A percentile compares a stretch with the other conserved stretches of the same genome.
phyloP scores from a whole-genome alignment of 1,140 invertebrate genomes.

The Mamestra configurata region DNA sequence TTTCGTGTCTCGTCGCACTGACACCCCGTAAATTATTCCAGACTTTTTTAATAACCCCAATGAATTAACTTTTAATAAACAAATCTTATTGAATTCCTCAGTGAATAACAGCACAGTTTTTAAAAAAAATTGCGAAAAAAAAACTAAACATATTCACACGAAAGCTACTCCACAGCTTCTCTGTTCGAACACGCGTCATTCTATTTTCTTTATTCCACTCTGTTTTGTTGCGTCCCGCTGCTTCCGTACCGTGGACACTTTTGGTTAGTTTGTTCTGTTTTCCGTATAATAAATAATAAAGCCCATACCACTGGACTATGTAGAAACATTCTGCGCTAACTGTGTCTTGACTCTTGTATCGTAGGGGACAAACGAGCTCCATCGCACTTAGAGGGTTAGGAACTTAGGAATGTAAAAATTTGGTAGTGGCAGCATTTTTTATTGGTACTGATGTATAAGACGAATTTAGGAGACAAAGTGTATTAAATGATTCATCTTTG shows the following conservation, averaged over 20 bases:
- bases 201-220: conserved; percentile 81
- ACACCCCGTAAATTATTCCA: neutral
- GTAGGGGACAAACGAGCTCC: conserved; percentile 26
- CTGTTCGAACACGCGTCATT: conserved; percentile 71
- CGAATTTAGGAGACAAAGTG: neutral
- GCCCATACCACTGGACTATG: conserved; percentile 54
- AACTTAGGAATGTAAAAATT: conserved; percentile 44
- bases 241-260: conserved; percentile 83
- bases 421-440: neutral
- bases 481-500: no score
- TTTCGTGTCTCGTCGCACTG: neutral
- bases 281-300: conserved; percentile 86
- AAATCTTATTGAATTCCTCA: neutral
- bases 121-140: neutral
- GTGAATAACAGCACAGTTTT: neutral
- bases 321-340: conserved; percentile 44
- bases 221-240: conserved; percentile 83
- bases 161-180: conserved; percentile 62
- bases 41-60: no score
- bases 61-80: no score
- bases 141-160: conserved; percentile 40
- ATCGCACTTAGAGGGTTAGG: conserved; percentile 44
- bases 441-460: conserved; percentile 26
- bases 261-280: conserved; percentile 86
- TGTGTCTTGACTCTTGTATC: conserved; percentile 41